Conservation (phyloP, 2,113 vertebrate genomes). For the Grus americana region DNA sequence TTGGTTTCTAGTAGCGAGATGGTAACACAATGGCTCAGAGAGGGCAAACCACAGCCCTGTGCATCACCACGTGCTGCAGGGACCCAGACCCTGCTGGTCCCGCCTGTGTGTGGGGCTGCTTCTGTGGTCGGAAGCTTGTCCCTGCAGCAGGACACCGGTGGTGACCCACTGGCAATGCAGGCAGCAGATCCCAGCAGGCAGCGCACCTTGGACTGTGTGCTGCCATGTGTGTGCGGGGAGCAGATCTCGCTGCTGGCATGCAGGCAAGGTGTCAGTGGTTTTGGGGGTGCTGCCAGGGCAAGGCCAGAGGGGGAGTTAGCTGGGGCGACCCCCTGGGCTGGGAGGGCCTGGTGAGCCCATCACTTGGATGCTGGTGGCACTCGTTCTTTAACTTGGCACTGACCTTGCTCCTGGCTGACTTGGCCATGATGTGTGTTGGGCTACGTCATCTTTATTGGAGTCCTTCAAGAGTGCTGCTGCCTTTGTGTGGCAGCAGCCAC, state of each 20-base stretch:
- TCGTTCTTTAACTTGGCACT: background rate
- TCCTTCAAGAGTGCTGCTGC: background rate
- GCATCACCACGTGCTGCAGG: accelerated
- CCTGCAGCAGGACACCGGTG: background rate
- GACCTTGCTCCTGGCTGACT: background rate
- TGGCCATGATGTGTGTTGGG: accelerated
- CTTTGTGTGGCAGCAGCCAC: background rate
- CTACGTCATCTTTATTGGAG: background rate
- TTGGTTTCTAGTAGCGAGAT: background rate
- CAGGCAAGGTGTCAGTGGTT: background rate
- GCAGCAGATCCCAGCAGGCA: background rate
- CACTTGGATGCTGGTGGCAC: background rate
- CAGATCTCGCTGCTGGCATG: background rate
- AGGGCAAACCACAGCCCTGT: background rate
- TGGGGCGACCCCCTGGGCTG: background rate
- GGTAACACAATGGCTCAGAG: background rate
- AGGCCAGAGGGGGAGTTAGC: background rate
- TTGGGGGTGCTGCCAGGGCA: background rate
- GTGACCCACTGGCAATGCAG: background rate
- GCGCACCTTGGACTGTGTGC: accelerated
- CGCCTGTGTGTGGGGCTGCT: accelerated
- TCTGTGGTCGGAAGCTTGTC: background rate
- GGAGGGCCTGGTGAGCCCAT: background rate
- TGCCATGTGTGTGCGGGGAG: accelerated
- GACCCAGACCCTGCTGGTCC: too few relatives aligned